Evolutionary conservation across 2,113 vertebrate species (phyloP), one percentile per base, ranked within the genome.

Genomic region (Phaethornis superciliosus): DNA sequence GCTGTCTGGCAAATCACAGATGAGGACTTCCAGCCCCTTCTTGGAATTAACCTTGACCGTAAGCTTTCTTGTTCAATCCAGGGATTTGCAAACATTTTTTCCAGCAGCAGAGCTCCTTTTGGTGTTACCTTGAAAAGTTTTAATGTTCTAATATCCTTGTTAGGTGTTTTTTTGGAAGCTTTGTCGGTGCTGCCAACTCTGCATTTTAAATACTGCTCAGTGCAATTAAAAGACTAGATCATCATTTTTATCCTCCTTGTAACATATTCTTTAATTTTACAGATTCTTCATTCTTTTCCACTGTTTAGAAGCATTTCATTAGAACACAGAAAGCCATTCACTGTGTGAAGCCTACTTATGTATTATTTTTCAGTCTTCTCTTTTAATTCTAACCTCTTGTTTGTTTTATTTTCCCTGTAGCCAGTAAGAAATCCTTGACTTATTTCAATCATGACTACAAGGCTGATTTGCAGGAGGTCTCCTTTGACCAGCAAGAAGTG

Each of bases 401-500:
- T 93, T 96, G 37, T 96, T 47, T 30, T 30, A 2, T 88, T 46
- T 33, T 49, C 44, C 54, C 26, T 59, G 15, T 92, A 99, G 99
- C 98, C 44, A 96, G 94, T 46, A 98, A 97, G 60, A 99, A 98
- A 95, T 96, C 97, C 23, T 95, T 99, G 97, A 97, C 98, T 51
- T 99, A 99, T 96, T 99, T 99, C 97, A 98, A 98, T 92, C 98
- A 98, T 27, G 98, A 99, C 97, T 97, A 98, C 96, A 98, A 98
- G 90, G 98, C 98, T 20, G 97, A 98, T 78, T 95, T 99, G 16
- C 99, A 99, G 94, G 98, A 99, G 87, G 97, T 98, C 88, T 98
- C 98, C 92, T 99, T 99, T 47, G 98, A 99, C 77, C 98, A 99
- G 86, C 97, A 97, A 5, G 98, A 99, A 96, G 98, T 99, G 76